phyloP scores from a whole-genome alignment of 2,797 vertebrate genomes.

The Avahi laniger region DNA sequence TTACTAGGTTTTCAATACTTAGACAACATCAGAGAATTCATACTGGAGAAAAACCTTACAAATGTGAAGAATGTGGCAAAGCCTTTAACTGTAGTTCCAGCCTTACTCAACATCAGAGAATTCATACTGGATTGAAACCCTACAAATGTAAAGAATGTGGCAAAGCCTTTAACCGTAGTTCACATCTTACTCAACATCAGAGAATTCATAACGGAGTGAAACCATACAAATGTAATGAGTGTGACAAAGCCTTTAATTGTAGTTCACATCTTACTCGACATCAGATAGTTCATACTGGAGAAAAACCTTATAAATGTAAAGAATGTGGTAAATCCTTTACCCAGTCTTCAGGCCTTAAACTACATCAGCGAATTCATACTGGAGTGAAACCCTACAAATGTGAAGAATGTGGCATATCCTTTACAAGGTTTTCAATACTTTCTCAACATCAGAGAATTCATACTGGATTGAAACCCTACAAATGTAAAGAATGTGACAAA shows the following conservation, averaged over 20 bases:
- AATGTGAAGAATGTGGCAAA: not conserved
- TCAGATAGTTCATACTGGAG: not conserved
- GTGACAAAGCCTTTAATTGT: not conserved
- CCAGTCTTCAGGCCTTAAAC: not conserved
- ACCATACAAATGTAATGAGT: not conserved
- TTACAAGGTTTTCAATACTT: not conserved
- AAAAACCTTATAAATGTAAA: not conserved
- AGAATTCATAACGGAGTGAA: not conserved
- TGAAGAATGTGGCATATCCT: not conserved
- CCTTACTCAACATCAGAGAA: not conserved
- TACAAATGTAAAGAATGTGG: not conserved
- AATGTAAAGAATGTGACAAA: not conserved
- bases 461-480: not conserved
- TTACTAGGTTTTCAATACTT: not conserved
- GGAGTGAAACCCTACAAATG: not conserved
- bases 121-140: constrained; percentile 6
- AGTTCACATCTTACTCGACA: not conserved
- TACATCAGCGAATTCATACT: not conserved
- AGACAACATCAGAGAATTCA: not conserved
- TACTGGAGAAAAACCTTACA: not conserved
- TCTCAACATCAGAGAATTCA: not conserved
- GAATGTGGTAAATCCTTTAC: not conserved
- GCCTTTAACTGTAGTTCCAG: not conserved
- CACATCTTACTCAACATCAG: not conserved
- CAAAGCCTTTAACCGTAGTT: not conserved